Base-by-base conservation (phyloP, 2,888 invertebrate species). In the Teinopalpus imperialis region DNA sequence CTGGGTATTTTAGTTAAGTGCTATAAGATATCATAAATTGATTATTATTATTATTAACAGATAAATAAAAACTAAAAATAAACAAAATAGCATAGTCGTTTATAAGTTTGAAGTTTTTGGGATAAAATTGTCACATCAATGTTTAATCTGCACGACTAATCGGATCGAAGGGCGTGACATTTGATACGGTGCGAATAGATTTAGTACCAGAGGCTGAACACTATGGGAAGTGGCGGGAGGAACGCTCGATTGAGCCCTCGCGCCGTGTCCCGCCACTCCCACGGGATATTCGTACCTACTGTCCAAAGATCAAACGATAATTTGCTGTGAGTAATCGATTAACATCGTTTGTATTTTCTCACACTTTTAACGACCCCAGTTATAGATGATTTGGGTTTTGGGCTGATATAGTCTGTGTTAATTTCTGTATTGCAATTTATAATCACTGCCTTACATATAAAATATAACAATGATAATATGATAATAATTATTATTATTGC, bases 161-260 rank as follows among this genome's bases (percentile, higher is more conserved):
- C 46, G 47, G 49, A 51, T 46, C 54, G 59, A 60, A 59, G 63
- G 73, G 74, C 71, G 75, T 72, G 79, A 74, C 65, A 82, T 76
- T 73, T 51, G 80, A 82, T 75, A 75, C 72, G 69, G 67, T 55
- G 53, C 57, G 61, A 63, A 65, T 56, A 62, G 66, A 65, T 63
- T 53, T 52, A 59, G 50, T 43, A 53, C 45, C 48, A 51, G 61
- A 61, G 59, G 61, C 57, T 61, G 56, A 57, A 53, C 51, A 54
- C 55, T 30, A 55, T 74, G 79, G 74, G 74, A 75, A 74, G 63
- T 49, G 44, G 46, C 51, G 48, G 54, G 50, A 50, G 53, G 50
- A 54, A 44, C 67, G 72, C 56, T 34, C 61, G 70, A 74, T 68
- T 76, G 70, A 66, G 59, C 64, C 46, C 61, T 66, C 67, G 68